These are phyloP conservation scores for Notodonta dromedarius DNA, from an alignment of 2,888 invertebrate species.

Conservation along the genomic window DNA sequence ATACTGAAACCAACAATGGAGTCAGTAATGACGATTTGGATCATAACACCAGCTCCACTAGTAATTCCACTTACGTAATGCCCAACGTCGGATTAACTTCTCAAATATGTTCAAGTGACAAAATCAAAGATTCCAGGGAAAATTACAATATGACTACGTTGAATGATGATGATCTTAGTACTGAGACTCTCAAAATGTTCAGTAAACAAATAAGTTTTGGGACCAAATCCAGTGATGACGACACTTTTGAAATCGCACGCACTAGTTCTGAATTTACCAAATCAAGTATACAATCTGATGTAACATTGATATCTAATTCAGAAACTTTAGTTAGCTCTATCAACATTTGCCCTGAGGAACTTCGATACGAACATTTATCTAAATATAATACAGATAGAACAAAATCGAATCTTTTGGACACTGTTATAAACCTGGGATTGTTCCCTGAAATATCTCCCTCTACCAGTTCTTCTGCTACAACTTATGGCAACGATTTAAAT, in stretches of 20 bases:
- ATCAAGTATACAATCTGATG: constrained; percentile 33
- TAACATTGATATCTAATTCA: constrained; percentile 38
- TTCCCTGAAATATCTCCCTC: constrained; percentile 45
- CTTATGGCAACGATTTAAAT: constrained; percentile 26
- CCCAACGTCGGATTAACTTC: constrained; percentile 29
- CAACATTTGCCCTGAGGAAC: neutral
- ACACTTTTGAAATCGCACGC: constrained; percentile 42
- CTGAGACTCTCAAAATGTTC: constrained; percentile 37
- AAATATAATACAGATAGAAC: constrained; percentile 9
- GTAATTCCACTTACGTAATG: constrained; percentile 18
- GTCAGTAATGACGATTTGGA: constrained; percentile 41
- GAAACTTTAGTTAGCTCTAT: constrained; percentile 21
- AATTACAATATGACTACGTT: constrained; percentile 9
- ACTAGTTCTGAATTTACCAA: constrained; percentile 52
- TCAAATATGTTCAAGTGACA: constrained; percentile 23
- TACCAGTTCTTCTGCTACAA: constrained; percentile 39
- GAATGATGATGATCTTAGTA: constrained; percentile 34
- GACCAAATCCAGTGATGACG: constrained; percentile 33
- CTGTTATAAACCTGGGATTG: constrained; percentile 48
- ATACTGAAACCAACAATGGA: constrained; percentile 5
- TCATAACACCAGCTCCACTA: constrained; percentile 13
- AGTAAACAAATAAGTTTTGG: constrained; percentile 20
- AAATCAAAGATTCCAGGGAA: constrained; percentile 8
- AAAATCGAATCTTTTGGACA: constrained; percentile 40
- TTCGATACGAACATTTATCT: constrained; percentile 13